phyloP scores from a whole-genome alignment of 2,888 invertebrate species.

The Seladonia tumulorum region DNA sequence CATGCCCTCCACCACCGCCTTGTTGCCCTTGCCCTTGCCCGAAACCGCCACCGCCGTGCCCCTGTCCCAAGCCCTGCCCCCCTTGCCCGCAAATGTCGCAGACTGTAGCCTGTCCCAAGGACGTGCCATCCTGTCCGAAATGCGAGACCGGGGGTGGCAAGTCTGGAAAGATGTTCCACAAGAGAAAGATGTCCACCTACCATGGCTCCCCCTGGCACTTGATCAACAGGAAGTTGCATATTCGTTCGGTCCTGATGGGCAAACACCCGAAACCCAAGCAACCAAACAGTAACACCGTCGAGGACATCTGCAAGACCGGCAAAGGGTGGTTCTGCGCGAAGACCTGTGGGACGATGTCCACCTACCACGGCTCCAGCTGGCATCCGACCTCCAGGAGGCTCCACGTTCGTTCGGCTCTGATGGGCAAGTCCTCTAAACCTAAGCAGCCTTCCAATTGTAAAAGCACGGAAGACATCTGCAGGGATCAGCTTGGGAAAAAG shows the following conservation, averaged over 20 bases:
- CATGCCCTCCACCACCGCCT: constrained; percentile 55
- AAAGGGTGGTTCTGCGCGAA: not conserved
- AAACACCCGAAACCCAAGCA: not conserved
- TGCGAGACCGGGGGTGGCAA: not conserved
- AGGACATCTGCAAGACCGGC: constrained; percentile 29
- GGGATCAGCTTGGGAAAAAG: not conserved
- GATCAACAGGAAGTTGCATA: constrained; percentile 25
- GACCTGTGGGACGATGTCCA: constrained; percentile 13
- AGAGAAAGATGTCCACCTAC: constrained; percentile 35
- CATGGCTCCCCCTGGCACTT: not conserved
- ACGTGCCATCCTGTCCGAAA: constrained; percentile 24
- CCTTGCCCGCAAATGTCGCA: not conserved
- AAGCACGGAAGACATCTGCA: constrained; percentile 22
- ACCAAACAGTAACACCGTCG: not conserved
- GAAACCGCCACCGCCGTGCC: constrained; percentile 44
- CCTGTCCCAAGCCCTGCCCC: constrained; percentile 47
- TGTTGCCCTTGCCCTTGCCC: constrained; percentile 56
- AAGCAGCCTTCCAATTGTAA: not conserved
- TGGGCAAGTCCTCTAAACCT: not conserved
- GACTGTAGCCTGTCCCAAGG: not conserved
- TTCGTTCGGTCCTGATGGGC: not conserved
- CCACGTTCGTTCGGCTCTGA: constrained; percentile 2
- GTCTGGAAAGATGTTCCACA: not conserved
- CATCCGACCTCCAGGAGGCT: not conserved
- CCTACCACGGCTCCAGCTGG: constrained; percentile 6